Conservation (phyloP, 2,113 vertebrate genomes). For the Phrynocephalus versicolor region DNA sequence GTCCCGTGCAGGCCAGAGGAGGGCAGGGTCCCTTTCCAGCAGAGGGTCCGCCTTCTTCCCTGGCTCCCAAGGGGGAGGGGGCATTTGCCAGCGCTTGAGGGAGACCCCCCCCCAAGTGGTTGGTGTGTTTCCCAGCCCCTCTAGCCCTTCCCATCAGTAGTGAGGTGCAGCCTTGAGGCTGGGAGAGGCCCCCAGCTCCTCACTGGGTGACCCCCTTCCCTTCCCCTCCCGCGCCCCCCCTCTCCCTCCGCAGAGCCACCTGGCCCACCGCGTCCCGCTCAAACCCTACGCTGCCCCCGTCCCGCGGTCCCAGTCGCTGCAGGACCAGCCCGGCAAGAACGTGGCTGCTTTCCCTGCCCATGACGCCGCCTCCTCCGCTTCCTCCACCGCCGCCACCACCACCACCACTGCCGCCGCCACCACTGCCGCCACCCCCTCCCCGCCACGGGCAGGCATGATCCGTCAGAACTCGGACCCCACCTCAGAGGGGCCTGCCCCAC, state of each 20-base stretch:
- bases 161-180: too few species aligned
- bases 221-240: conserved; percentile 31
- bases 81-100: too few species aligned
- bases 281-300: conserved; percentile 90
- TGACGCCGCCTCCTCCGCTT: conserved; percentile 73
- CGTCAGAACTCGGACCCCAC: conserved; percentile 93
- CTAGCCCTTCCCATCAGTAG: too few species aligned
- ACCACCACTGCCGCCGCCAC: too few species aligned
- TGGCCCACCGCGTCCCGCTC: conserved; percentile 90
- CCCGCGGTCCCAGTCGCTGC: conserved; percentile 92
- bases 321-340: conserved; percentile 90
- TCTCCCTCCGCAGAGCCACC: conserved; percentile 82
- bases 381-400: conserved; percentile 41
- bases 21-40: too few species aligned
- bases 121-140: too few species aligned
- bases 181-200: background rate
- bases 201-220: background rate
- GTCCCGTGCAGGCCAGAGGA: too few species aligned
- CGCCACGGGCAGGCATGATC: conserved; percentile 70
- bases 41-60: too few species aligned
- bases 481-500: conserved; percentile 84
- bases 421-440: conserved; percentile 50
- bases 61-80: too few species aligned
- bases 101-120: too few species aligned
- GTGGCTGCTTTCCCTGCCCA: conserved; percentile 88